Evolutionary conservation across 2,888 invertebrate genomes (phyloP).

Genomic region (Anoplius nigerrimus): DNA sequence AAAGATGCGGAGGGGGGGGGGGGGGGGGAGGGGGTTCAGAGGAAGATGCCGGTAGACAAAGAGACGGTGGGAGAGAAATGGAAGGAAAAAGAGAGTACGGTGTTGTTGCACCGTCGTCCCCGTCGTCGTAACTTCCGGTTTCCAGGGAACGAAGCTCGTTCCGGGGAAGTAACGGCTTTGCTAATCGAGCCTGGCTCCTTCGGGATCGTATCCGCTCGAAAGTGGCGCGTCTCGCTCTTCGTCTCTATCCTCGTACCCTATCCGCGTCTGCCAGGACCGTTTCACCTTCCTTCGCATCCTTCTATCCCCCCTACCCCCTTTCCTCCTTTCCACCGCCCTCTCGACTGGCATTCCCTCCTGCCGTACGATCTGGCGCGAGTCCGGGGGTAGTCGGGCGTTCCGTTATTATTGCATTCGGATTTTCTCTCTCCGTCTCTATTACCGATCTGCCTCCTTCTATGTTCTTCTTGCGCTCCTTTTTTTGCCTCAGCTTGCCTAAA

Average conservation of each 20-base stretch:
- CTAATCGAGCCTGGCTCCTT: slow-evolving; percentile 54
- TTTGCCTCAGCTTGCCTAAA: too few relatives aligned
- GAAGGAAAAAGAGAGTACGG: slow-evolving; percentile 7
- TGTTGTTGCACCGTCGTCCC: slow-evolving; percentile 33
- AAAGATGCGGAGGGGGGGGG: not conserved
- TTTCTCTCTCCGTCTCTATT: too few relatives aligned
- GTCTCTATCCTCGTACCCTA: not conserved
- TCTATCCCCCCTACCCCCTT: not conserved
- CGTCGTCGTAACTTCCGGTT: slow-evolving; percentile 55
- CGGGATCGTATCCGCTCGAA: slow-evolving; percentile 44
- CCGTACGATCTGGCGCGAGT: too few relatives aligned
- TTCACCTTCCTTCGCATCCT: too few relatives aligned
- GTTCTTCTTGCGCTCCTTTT: too few relatives aligned
- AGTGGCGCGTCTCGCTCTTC: slow-evolving; percentile 26
- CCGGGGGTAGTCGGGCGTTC: too few relatives aligned
- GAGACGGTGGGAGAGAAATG: not conserved
- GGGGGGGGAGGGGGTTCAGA: not conserved
- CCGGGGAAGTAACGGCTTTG: slow-evolving; percentile 50
- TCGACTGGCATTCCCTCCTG: too few relatives aligned
- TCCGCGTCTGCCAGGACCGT: too few relatives aligned
- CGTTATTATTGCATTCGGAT: too few relatives aligned
- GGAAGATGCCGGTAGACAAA: slow-evolving; percentile 1
- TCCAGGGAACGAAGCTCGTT: slow-evolving; percentile 50
- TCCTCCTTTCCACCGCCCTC: slow-evolving; percentile 10
- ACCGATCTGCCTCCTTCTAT: too few relatives aligned